Percentiles rank a stretch among this genome's conserved stretches.
phyloP scores from a whole-genome alignment of 1,140 invertebrate species.

The Asbolus verrucosus region DNA sequence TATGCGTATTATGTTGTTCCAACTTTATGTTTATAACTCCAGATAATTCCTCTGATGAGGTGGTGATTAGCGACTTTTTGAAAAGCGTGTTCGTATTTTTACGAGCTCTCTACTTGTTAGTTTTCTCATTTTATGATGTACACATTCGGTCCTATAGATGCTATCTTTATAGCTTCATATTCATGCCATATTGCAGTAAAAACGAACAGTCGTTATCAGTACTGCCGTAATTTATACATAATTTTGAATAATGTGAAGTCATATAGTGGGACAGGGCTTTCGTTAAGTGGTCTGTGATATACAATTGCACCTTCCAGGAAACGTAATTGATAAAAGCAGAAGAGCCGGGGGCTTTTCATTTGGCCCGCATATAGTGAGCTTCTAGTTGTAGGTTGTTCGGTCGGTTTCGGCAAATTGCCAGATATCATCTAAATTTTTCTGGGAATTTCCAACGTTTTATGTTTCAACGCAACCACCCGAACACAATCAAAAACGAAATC shows the following conservation, averaged over 20 bases:
- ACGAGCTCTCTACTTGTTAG: constrained; percentile 34
- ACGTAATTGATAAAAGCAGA: too few relatives aligned
- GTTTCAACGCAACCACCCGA: constrained; percentile 4
- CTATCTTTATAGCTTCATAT: constrained; percentile 44
- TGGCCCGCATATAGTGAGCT: too few relatives aligned
- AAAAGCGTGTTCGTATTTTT: constrained; percentile 26
- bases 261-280: too few relatives aligned
- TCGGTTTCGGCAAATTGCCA: not conserved
- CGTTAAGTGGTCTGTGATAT: too few relatives aligned
- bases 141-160: constrained; percentile 27
- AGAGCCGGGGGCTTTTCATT: too few relatives aligned
- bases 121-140: constrained; percentile 36
- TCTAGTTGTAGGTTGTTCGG: not conserved
- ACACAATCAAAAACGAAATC: constrained; percentile 16
- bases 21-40: too few relatives aligned
- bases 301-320: too few relatives aligned
- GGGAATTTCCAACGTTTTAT: constrained; percentile 5
- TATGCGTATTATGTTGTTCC: too few relatives aligned
- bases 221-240: constrained; percentile 40
- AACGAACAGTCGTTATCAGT: constrained; percentile 33
- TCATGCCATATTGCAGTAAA: constrained; percentile 46
- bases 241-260: constrained; percentile 35
- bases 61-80: constrained; percentile 15
- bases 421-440: constrained; percentile 29
- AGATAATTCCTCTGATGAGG: not conserved